Evolutionary conservation across 2,797 vertebrate genomes (phyloP), one percentile per base, ranked within the genome.

Genomic region (Chelonia mydas): DNA sequence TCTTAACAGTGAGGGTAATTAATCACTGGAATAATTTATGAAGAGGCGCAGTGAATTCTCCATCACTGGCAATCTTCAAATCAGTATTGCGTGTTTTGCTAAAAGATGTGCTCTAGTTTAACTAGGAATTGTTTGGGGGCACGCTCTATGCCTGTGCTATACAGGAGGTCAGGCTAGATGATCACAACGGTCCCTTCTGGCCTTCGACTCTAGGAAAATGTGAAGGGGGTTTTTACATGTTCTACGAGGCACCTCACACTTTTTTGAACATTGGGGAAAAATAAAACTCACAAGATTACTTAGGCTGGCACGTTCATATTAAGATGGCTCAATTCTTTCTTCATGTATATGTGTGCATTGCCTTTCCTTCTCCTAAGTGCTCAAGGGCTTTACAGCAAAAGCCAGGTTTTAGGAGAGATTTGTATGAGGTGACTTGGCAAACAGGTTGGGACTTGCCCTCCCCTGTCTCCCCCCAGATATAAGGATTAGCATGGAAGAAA

Each of bases 321-420:
- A 88, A 93, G 89, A 84, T 72, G 95, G 25, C 65, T 5, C 72
- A 84, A 31, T 49, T 87, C 80, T 78, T 95, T 87, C 25, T 92
- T 47, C 0, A 0, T n/a, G 87, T 47, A 0, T 47, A 4, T 77
- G 27, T 5, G 11, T 72, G 16, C 6, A 25, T 21, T 81, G 76
- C 79, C 13, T 33, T 54, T 88, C 72, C 16, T 93, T 82, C 37
- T 9, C 83, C 53, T 84, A 83, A 47, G 6, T 15, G 47, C 27
- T 27, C 27, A 47, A 49, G 54, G 87, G 81, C 28, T 88, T 94
- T 86, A 78, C 91, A 90, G 53, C 55, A 93, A 94, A 93, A 94
- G 51, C 81, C 93, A 90, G 91, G 81, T 28, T 88, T 91, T 57
- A 80, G 57, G 83, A 87, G 77, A 89, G 72, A 92, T 95, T 94